Evolutionary conservation across 2,888 invertebrate genomes (phyloP).

Genomic region (Mythimna loreyi): DNA sequence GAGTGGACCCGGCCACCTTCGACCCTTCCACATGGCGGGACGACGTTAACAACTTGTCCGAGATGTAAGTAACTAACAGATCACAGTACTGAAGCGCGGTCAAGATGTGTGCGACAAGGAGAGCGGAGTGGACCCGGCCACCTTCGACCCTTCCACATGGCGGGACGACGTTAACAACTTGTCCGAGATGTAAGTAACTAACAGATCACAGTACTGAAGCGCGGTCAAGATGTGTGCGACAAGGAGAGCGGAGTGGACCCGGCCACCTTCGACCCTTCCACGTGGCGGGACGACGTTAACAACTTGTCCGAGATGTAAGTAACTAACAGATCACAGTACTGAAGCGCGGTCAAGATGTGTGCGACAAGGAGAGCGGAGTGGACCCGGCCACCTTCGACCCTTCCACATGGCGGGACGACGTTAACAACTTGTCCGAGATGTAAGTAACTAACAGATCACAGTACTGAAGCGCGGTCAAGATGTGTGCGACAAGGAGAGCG

Average conservation of each 20-base stretch:
- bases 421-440: conserved; percentile 85
- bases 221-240: conserved; percentile 82
- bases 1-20: conserved; percentile 78
- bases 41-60: conserved; percentile 83
- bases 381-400: conserved; percentile 83
- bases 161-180: conserved; percentile 83
- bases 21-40: conserved; percentile 83
- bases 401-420: conserved; percentile 81
- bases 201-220: conserved; percentile 84
- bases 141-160: conserved; percentile 82
- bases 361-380: conserved; percentile 73
- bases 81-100: conserved; percentile 84
- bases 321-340: conserved; percentile 82
- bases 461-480: conserved; percentile 86
- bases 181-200: conserved; percentile 83
- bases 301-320: conserved; percentile 85
- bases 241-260: conserved; percentile 77
- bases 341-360: conserved; percentile 83
- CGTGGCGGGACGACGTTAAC: conserved; percentile 85
- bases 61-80: conserved; percentile 83
- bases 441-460: conserved; percentile 81
- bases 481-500: conserved; percentile 74
- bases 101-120: conserved; percentile 81
- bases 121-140: conserved; percentile 75
- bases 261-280: conserved; percentile 78